Base-by-base conservation (phyloP, 2,797 vertebrate genomes). In the Pipistrellus kuhlii region DNA sequence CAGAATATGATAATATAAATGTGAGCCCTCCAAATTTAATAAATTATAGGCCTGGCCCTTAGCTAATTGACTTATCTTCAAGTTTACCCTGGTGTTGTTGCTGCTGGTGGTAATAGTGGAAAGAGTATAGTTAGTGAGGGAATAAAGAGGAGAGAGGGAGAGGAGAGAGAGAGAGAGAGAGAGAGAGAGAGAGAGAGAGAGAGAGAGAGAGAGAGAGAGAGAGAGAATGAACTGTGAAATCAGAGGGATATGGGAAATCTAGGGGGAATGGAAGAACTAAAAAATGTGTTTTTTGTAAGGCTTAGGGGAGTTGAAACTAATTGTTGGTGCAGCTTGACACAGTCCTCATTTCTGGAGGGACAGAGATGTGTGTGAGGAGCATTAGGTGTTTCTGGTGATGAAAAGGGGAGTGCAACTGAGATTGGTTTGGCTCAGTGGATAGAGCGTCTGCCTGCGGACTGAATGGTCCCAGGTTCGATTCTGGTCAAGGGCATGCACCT, bases 361-460 rank as follows among this genome's bases (percentile, higher is more conserved):
- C 25, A 85, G 92, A 84, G 95, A 35, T 2, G 0, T 51, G 27
- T 25, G 59, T 23, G 44, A 13, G 18, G 41, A 55, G 87, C 51
- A 82, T 93, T 95, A 14, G 38, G 77, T 96, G n/a, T 81, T 66
- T 69, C 76, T 35, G 64, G 25, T n/a, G 7, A 35, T 93, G 30
- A 21, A 55, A 78, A 72, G 84, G 72, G 64, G 32, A 12, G 7
- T 59, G 9, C 2, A 69, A 4, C 38, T 38, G 38, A 38, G 38
- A 4, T 4, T 38, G 38, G 38, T 38, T 38, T 38, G 38, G 38
- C 38, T 38, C 38, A 38, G 38, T 38, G 38, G 38, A 38, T 38
- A 38, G 38, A 38, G 38, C 38, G 38, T 38, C 38, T 5, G 38
- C 38, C 38, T 38, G 38, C 5, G 38, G 38, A 38, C 38, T 38